Evolutionary conservation across 2,797 vertebrate species (phyloP), one percentile per base, ranked within the genome.

Genomic region (Clarias platycephalus): DNA sequence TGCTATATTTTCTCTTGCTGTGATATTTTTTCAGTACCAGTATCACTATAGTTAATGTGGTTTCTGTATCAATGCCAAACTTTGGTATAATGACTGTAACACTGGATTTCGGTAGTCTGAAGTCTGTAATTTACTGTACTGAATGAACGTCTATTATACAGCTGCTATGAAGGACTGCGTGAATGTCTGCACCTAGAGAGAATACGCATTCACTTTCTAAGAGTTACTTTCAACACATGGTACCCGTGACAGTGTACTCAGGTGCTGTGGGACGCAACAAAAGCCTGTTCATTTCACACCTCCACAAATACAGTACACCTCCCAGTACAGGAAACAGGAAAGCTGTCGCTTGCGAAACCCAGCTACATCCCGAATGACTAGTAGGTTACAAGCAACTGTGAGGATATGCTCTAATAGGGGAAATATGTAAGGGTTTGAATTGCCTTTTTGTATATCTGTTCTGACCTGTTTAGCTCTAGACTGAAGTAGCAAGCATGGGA

Each of bases 211-310:
- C 28, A 66, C 62, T 49, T 64, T 71, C 37, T 60, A 26, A 8
- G 44, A 81, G 53, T 63, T 62, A 58, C 67, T 20, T n/a, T 40
- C 68, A 72, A 82, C 67, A 60, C 55, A 26, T 58, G 60, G n/a
- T 37, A 57, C 16, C 64, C 5, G n/a, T 31, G 79, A 55, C 44
- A 0, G 83, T 85, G 79, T 82, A 87, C 85, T 85, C 82, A 86
- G 86, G 84, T 86, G 82, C 82, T 53, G n/a, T 1, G 63, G 18
- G 83, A 37, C 79, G 83, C 66, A 87, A 79, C 57, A 84, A 88
- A 87, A 71, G 67, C 63, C 70, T 77, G 81, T 83, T 84, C 78
- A n/a, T 85, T 83, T 80, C 64, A 63, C 81, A 66, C 44, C 44
- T 62, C 28, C 55, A 82, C 55, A 70, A 60, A 70, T 68, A 77